Percentiles rank a stretch among this genome's conserved stretches.
Conservation (phyloP, 2,113 vertebrate species). For the Aegithalos caudatus region DNA sequence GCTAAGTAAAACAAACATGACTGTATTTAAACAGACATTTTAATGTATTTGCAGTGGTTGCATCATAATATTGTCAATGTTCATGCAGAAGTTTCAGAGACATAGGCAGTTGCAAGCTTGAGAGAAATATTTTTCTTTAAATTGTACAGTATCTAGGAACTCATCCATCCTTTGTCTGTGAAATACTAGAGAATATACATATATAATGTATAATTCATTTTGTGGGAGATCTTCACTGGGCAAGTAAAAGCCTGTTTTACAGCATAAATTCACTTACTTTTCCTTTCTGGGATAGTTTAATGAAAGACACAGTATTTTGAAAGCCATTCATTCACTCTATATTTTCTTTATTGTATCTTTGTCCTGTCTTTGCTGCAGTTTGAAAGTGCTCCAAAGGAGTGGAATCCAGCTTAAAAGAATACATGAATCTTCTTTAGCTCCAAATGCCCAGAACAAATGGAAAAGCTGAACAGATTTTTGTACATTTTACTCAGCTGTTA, state of each 20-base stretch:
- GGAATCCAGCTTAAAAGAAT: not conserved
- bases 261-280: not conserved
- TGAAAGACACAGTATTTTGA: not conserved
- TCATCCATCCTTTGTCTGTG: not conserved
- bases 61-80: not conserved
- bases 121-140: not conserved
- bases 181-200: not conserved
- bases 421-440: not conserved
- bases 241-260: not conserved
- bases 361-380: not conserved
- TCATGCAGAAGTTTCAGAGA: not conserved
- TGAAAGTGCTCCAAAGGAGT: not conserved
- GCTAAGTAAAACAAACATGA: not conserved
- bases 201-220: not conserved
- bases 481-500: not conserved
- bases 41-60: not conserved
- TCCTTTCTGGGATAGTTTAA: not conserved
- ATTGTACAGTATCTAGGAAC: not conserved
- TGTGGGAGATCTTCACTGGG: not conserved
- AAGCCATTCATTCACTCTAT: not conserved
- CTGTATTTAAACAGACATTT: not conserved
- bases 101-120: not conserved
- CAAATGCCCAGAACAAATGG: not conserved
- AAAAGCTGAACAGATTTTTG: not conserved
- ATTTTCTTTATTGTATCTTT: not conserved